Evolutionary conservation across 2,888 invertebrate genomes (phyloP).

Genomic region (Eurois occulta): DNA sequence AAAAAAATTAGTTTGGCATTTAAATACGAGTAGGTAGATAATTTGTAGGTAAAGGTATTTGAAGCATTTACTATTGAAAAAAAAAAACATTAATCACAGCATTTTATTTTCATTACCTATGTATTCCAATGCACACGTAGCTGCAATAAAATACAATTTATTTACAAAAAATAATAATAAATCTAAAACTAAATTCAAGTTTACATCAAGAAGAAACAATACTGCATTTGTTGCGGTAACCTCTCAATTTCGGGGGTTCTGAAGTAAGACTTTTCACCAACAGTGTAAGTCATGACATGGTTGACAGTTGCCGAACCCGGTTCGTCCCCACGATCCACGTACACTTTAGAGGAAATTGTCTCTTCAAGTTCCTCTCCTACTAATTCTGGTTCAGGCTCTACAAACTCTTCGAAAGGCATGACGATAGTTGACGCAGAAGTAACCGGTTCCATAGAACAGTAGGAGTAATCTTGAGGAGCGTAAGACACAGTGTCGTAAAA

Average conservation of each 20-base stretch:
- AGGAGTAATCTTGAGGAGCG: conserved; percentile 76
- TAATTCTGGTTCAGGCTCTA: conserved; percentile 80
- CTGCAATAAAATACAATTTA: conserved; percentile 44
- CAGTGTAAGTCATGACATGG: conserved; percentile 85
- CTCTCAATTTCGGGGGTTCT: conserved; percentile 82
- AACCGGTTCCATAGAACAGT: conserved; percentile 77
- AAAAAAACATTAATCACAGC: conserved; percentile 17
- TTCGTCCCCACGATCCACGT: conserved; percentile 81
- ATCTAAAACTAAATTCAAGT: conserved; percentile 34
- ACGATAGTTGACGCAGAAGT: conserved; percentile 69
- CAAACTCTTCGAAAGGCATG: conserved; percentile 73
- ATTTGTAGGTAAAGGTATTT: background rate
- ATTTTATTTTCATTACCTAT: conserved; percentile 29
- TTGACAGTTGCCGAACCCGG: conserved; percentile 84
- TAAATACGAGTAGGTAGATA: too few species aligned
- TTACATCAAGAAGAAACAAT: conserved; percentile 83
- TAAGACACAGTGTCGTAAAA: conserved; percentile 81
- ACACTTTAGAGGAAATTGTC: conserved; percentile 82
- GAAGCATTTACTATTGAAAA: background rate
- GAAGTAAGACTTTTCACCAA: conserved; percentile 85
- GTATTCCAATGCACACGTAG: background rate
- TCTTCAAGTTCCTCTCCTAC: conserved; percentile 86
- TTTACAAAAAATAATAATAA: conserved; percentile 46
- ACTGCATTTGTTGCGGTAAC: conserved; percentile 86
- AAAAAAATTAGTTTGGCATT: background rate